Evolutionary conservation across 1,140 invertebrate species (phyloP), one percentile per base, ranked within the genome.

Genomic region (Brachionus sp.): DNA sequence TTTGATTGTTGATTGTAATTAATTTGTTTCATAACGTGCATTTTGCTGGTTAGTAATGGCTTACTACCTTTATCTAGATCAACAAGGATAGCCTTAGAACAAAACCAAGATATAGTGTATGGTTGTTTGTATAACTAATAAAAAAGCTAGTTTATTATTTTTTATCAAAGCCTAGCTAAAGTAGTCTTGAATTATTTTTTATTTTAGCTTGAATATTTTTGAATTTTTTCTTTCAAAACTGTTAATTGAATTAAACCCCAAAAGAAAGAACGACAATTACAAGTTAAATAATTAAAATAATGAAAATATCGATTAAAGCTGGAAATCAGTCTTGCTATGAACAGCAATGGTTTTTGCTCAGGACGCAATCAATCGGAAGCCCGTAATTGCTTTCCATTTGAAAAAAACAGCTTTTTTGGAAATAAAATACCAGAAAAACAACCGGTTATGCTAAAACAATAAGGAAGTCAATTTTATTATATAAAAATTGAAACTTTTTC

Each of bases 71-170:
- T 57, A 57, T 57, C 19, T 57, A 57, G 50, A 57, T 66, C 9
- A 66, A 66, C 64, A 66, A 66, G 64, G 64, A 66, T 66, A 35
- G 33, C 50, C 50, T 57, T 57, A 66, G 33, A 66, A 66, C 23
- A 66, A 66, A n/a, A 66, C 9, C 25, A 3, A 66, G 13, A 29
- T 16, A 29, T 66, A 25, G 25, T 66, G 9, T 66, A 29, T 66
- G 25, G 5, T 66, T 66, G 50, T 57, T 57, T 57, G 50, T 19
- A 57, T 19, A 25, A 57, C 50, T 57, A 57, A 23, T 57, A 57
- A 57, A 57, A 19, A 57, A 57, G 19, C 50, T 57, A 23, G 50
- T 25, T 57, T 57, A 57, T 57, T 57, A 57, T 57, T 57, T 57
- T 29, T 57, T 19, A 57, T 57, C 19, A 57, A 57, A 57, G 50